phyloP scores from a whole-genome alignment of 2,113 vertebrate genomes.

The Catagonus wagneri region DNA sequence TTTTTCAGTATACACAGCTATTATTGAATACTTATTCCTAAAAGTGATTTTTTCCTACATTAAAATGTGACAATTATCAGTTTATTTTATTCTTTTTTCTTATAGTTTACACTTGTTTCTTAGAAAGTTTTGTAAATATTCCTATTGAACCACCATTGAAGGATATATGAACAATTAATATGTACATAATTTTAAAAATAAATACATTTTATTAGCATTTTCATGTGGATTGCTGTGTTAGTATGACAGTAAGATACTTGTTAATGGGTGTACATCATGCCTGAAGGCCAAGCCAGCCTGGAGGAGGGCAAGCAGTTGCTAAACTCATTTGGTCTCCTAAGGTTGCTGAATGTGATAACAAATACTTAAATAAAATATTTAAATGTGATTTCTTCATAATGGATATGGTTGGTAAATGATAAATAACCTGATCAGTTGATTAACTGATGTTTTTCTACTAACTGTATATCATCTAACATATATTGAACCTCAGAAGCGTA shows the following conservation, averaged over 20 bases:
- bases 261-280: neutral
- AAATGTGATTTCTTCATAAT: neutral
- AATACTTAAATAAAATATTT: conserved; percentile 4
- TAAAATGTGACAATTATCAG: neutral
- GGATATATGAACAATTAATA: neutral
- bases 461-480: neutral
- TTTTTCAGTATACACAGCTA: neutral
- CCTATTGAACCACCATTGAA: neutral
- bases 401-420: neutral
- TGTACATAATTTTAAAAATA: neutral
- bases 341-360: neutral
- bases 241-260: neutral
- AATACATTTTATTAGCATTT: neutral
- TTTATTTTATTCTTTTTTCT: neutral
- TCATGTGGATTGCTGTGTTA: neutral
- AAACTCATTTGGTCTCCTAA: neutral
- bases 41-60: conserved; percentile 15
- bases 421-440: conserved; percentile 7
- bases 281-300: neutral
- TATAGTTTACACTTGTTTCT: neutral
- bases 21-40: neutral
- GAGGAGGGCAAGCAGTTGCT: neutral
- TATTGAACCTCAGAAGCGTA: neutral
- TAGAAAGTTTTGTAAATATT: neutral
- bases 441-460: neutral